Evolutionary conservation across 1,140 invertebrate genomes (phyloP), one percentile per base, ranked within the genome.

Genomic region (Dolichoris vasculosae): DNA sequence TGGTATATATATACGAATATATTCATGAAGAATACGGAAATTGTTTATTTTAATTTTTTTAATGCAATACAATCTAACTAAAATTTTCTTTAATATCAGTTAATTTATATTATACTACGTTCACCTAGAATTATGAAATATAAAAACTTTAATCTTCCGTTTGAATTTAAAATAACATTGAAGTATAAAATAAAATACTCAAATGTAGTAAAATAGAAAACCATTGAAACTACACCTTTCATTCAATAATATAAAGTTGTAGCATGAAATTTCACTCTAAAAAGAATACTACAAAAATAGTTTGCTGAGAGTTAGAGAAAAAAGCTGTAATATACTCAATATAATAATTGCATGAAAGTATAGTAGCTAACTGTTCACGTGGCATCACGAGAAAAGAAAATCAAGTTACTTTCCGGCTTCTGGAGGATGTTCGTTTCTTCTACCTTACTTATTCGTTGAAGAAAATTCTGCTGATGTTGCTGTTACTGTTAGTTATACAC

Each of bases 341-440:
- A 38, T 78, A 59, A 78, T 69, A 81, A 64, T 81, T 43, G 38
- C 40, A 23, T 67, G 8, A 69, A n/a, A n/a, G 38, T 30, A n/a
- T 26, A 64, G 26, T 69, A 46, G 20, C 38, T n/a, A 9, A 30
- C 51, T 48, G n/a, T 55, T 59, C 51, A 51, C 7, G 76, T 71
- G 35, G 32, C 38, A 40, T 30, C 17, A 71, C 32, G 35, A 40
- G 71, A 13, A 38, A 32, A 75, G 51, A 83, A 75, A 73, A 83
- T 83, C 48, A 35, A 83, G 15, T 83, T 76, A 83, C 35, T 55
- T 17, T 71, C 13, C 15, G 9, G 38, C 59, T 80, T 64, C 32
- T 46, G 11, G n/a, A 26, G 76, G 20, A 7, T 59, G 15, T 9
- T 32, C 17, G 17, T 35, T 59, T 59, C 51, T 46, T 78, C 64